Percentiles rank a stretch among this genome's conserved stretches.
phyloP scores from a whole-genome alignment of 2,113 vertebrate genomes.

The Brachypteracias leptosomus region DNA sequence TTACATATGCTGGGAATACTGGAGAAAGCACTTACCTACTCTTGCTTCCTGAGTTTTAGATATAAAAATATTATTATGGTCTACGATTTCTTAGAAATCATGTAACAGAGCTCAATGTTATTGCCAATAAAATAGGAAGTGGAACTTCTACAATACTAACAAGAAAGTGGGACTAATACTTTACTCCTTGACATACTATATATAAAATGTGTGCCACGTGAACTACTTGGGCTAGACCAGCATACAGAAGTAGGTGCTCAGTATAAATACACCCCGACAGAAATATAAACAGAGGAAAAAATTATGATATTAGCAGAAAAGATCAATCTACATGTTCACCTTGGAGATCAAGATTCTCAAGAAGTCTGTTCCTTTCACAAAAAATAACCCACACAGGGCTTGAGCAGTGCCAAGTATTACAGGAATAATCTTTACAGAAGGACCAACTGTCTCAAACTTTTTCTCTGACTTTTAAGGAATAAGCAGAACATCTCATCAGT shows the following conservation, averaged over 20 bases:
- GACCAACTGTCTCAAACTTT: neutral
- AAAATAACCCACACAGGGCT: neutral
- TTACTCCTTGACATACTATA: neutral
- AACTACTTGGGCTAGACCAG: neutral
- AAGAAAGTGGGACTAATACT: neutral
- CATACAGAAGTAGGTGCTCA: neutral
- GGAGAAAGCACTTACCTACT: slow-evolving; percentile 19
- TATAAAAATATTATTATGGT: neutral
- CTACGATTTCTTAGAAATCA: neutral
- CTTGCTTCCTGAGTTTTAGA: neutral
- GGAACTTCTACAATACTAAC: neutral
- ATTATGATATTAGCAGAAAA: neutral
- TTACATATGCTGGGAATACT: neutral
- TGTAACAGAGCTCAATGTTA: neutral
- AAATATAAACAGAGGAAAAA: neutral
- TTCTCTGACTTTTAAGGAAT: neutral
- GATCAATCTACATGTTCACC: neutral
- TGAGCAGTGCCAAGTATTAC: neutral
- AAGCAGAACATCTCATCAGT: neutral
- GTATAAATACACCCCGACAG: neutral
- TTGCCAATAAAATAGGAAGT: neutral
- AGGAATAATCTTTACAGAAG: neutral
- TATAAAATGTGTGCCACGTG: neutral
- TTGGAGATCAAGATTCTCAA: neutral
- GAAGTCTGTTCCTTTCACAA: neutral